Evolutionary conservation across 2,888 invertebrate species (phyloP).

Genomic region (Phymatocera aterrima): DNA sequence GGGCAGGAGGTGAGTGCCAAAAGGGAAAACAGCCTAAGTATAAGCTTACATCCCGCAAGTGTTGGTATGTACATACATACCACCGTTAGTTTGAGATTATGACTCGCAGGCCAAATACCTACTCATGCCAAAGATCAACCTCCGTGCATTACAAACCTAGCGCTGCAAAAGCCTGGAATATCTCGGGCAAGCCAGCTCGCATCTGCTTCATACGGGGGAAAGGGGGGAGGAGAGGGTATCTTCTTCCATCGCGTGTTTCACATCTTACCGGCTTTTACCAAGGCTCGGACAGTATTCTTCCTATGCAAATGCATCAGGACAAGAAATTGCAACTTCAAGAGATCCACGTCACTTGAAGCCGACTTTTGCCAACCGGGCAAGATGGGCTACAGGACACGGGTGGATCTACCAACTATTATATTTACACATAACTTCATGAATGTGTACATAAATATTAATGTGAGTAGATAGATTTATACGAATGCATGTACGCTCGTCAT

Average conservation of each 20-base stretch:
- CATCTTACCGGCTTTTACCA: constrained; percentile 39
- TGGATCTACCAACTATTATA: constrained; percentile 15
- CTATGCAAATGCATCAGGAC: constrained; percentile 44
- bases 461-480: constrained; percentile 35
- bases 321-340: constrained; percentile 37
- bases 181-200: constrained; percentile 25
- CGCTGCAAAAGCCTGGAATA: constrained; percentile 34
- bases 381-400: constrained; percentile 9
- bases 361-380: neutral
- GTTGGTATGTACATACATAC: neutral
- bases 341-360: constrained; percentile 26
- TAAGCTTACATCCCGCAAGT: neutral
- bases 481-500: neutral
- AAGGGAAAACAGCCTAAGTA: constrained; percentile 6
- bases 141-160: constrained; percentile 34
- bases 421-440: neutral
- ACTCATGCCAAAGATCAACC: constrained; percentile 37
- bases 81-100: constrained; percentile 35
- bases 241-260: constrained; percentile 44
- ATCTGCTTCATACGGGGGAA: constrained; percentile 1
- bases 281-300: constrained; percentile 15
- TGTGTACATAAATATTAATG: constrained; percentile 25
- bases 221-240: neutral
- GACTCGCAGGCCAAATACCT: constrained; percentile 38
- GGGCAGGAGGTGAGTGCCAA: neutral